Percentiles rank a stretch among this genome's conserved stretches.
phyloP scores from a whole-genome alignment of 2,797 vertebrate species.

The Myotis daubentonii region DNA sequence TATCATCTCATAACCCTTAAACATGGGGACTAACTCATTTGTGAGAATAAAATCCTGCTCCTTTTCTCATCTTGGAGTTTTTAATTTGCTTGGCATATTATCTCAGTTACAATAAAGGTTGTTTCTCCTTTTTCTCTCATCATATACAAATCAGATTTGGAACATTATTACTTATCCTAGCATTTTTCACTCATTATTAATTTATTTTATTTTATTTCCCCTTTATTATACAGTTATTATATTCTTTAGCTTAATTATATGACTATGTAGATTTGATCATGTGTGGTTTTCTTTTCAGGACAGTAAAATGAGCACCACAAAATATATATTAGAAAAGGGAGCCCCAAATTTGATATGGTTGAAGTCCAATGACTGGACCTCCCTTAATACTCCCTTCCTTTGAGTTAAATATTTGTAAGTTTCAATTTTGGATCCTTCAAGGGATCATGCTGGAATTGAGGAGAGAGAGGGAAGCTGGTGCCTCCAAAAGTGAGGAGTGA shows the following conservation, averaged over 20 bases:
- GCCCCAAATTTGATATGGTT: neutral
- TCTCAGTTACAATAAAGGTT: neutral
- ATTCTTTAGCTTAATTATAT: neutral
- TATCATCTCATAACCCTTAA: neutral
- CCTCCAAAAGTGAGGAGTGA: neutral
- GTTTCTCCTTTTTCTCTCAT: neutral
- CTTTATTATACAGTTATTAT: neutral
- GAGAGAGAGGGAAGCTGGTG: neutral
- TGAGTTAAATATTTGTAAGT: neutral
- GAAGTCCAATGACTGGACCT: neutral
- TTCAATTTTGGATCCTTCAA: neutral
- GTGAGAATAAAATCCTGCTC: neutral
- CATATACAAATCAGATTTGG: neutral
- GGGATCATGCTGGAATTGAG: neutral
- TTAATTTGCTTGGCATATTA: neutral
- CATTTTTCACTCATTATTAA: neutral
- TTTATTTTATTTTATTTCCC: neutral
- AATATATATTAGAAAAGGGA: conserved; percentile 29
- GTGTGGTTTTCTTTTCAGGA: neutral
- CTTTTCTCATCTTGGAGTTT: neutral
- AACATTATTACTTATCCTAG: conserved; percentile 22
- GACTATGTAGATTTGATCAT: neutral
- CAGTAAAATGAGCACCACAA: neutral
- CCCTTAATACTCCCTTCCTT: neutral
- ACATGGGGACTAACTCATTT: neutral